A percentile compares a stretch with the other conserved stretches of the same genome.
Evolutionary conservation across 2,113 vertebrate species (phyloP).

Genomic region (Psettodes erumei): DNA sequence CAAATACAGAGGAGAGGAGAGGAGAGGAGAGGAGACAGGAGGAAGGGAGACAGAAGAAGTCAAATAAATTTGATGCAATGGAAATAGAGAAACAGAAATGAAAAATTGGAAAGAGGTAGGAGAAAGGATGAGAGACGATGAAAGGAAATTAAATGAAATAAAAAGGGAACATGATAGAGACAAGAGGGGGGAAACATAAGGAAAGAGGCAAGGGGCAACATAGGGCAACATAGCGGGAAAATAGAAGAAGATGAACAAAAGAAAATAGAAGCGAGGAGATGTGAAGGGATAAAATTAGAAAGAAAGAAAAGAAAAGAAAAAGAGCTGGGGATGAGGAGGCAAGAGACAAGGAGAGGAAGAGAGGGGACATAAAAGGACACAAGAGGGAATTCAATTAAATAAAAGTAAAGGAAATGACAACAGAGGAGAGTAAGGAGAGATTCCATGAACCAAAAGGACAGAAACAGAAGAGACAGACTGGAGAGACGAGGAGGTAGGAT

Average conservation of each 20-base stretch:
- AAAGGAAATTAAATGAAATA: constrained; percentile 4
- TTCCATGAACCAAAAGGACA: background rate
- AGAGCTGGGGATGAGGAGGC: background rate
- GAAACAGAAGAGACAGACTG: background rate
- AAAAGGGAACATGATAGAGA: no score
- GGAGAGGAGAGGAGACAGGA: constrained; percentile 4
- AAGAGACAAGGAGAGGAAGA: background rate
- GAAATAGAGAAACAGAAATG: background rate
- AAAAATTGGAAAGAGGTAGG: background rate
- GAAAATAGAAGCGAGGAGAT: background rate
- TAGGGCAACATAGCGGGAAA: no score
- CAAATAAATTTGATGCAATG: background rate
- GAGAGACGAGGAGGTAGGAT: constrained; percentile 1
- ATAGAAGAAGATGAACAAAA: no score
- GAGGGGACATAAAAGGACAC: background rate
- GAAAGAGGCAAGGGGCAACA: no score
- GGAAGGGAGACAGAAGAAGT: background rate
- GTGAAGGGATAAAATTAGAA: no score
- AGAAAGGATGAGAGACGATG: background rate
- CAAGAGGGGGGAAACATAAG: no score
- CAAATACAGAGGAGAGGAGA: constrained; percentile 22
- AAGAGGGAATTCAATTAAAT: no score
- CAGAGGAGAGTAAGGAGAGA: background rate
- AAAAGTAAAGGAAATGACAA: background rate
- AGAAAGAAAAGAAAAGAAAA: background rate